Conservation (phyloP, 2,113 vertebrate species). For the Caracal caracal region DNA sequence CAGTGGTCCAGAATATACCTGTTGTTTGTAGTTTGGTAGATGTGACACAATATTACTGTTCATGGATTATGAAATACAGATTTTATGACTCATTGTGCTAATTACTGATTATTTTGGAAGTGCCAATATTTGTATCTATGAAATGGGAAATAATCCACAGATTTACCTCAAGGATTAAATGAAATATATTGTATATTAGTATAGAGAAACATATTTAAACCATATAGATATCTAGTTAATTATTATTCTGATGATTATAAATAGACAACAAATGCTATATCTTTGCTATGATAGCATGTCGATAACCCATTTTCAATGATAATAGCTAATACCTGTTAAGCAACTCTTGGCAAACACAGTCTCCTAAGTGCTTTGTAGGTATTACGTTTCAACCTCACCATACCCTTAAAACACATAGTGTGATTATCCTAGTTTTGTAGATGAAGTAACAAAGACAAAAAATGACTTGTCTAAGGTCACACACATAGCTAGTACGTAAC, state of each 20-base stretch:
- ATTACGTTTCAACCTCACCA: neutral
- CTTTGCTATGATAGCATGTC: neutral
- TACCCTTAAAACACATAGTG: neutral
- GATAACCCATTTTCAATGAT: neutral
- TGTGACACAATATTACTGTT: neutral
- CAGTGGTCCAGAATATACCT: neutral
- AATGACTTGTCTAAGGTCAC: neutral
- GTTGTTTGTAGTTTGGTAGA: neutral
- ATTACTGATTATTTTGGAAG: neutral
- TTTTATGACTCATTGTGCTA: neutral
- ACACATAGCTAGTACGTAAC: neutral
- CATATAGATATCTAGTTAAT: neutral
- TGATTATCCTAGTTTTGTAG: neutral
- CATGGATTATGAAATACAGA: neutral
- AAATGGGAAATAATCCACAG: neutral
- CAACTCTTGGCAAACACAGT: neutral
- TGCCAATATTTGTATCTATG: neutral
- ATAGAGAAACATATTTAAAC: neutral
- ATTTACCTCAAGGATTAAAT: neutral
- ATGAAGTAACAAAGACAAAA: neutral
- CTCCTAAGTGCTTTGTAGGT: neutral
- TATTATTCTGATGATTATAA: slow-evolving; percentile 16
- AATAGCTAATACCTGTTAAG: neutral
- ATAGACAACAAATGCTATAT: neutral
- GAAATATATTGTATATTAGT: neutral